Evolutionary conservation across 2,797 vertebrate species (phyloP).

Genomic region (Eupleurogrammus muticus): DNA sequence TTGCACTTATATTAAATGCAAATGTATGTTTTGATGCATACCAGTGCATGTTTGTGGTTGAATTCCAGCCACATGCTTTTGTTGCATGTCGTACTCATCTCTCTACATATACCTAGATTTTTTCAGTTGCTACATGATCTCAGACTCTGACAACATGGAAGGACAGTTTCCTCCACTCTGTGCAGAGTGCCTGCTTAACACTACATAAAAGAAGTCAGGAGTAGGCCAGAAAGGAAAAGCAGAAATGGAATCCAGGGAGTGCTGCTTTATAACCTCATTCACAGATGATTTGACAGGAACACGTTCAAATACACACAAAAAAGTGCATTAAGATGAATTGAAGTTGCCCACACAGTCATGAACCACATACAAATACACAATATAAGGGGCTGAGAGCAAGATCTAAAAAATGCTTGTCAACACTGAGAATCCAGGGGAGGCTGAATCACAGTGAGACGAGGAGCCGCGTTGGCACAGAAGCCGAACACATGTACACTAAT

Average conservation of each 20-base stretch:
- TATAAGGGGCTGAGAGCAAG: not conserved
- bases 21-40: not conserved
- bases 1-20: not conserved
- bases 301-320: slow-evolving; percentile 10
- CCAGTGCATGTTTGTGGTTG: too few species aligned
- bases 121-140: slow-evolving; percentile 31
- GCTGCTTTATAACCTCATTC: slow-evolving; percentile 35
- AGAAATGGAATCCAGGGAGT: slow-evolving; percentile 42
- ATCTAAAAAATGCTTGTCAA: slow-evolving; percentile 24
- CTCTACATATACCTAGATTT: not conserved
- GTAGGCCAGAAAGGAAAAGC: slow-evolving; percentile 30
- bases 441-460: slow-evolving; percentile 22
- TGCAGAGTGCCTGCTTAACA: slow-evolving; percentile 53
- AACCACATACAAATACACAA: slow-evolving; percentile 7
- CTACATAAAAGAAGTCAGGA: slow-evolving; percentile 62
- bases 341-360: slow-evolving; percentile 2
- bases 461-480: slow-evolving; percentile 46
- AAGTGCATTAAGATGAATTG: slow-evolving; percentile 1
- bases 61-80: not conserved
- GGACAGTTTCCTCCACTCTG: slow-evolving; percentile 40
- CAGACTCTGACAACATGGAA: slow-evolving; percentile 37
- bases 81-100: not conserved
- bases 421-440: slow-evolving; percentile 17
- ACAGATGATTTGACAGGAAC: slow-evolving; percentile 14
- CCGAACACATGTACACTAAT: slow-evolving; percentile 57